Evolutionary conservation across 1,140 invertebrate genomes (phyloP).

Genomic region (Eulimnadia texana): DNA sequence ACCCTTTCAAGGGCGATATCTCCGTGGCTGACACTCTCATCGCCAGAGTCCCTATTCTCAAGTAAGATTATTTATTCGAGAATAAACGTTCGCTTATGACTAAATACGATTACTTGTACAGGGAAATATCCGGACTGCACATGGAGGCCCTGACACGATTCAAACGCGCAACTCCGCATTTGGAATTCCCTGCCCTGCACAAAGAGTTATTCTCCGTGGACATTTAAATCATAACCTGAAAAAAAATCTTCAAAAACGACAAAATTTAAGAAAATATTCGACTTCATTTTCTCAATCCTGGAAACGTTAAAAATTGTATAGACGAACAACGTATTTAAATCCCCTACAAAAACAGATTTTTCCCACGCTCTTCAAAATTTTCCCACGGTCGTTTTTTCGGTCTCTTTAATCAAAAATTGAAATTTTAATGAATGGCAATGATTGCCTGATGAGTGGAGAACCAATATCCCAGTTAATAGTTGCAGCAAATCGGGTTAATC

Average conservation of each 20-base stretch:
- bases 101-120: slow-evolving; percentile 30
- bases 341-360: too few relatives aligned
- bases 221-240: slow-evolving; percentile 32
- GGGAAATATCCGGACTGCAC: slow-evolving; percentile 78
- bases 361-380: too few relatives aligned
- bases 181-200: slow-evolving; percentile 90
- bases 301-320: too few relatives aligned
- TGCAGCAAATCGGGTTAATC: too few relatives aligned
- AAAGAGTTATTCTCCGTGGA: slow-evolving; percentile 94
- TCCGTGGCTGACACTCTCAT: slow-evolving; percentile 74
- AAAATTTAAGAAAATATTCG: too few relatives aligned
- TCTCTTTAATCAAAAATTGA: too few relatives aligned
- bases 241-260: background rate
- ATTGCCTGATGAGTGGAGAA: too few relatives aligned
- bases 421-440: too few relatives aligned
- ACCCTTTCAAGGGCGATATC: slow-evolving; percentile 75
- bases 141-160: slow-evolving; percentile 86
- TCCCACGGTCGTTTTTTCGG: too few relatives aligned
- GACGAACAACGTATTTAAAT: too few relatives aligned
- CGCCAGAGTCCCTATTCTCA: slow-evolving; percentile 71
- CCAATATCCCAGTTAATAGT: too few relatives aligned
- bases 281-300: too few relatives aligned
- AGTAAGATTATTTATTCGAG: slow-evolving; percentile 41
- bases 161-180: slow-evolving; percentile 74
- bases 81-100: background rate